Evolutionary conservation across 2,113 vertebrate species (phyloP), one percentile per base, ranked within the genome.

Genomic region (Amphiprion percula): DNA sequence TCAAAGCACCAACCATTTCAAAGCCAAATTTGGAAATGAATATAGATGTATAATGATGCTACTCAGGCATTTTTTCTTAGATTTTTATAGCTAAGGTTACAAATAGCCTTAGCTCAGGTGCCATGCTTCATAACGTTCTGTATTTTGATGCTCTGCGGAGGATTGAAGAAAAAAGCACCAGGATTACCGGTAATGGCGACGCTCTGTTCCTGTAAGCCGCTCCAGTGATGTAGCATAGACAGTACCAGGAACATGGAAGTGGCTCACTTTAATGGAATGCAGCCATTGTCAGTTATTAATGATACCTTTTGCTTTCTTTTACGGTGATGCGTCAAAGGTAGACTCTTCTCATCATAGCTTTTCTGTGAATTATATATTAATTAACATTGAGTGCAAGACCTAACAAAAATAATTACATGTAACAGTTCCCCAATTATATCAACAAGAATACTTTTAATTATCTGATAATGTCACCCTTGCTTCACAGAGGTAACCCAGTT

Each of bases 231-330:
- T 47, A 24, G n/a, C 59, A 46, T 30, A 15, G 19, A 72, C 33
- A 52, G 53, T 49, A 59, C 3, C 23, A 56, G 58, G n/a, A 64
- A 69, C 30, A 28, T 63, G 52, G 4, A 63, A n/a, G n/a, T 37
- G 73, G 17, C 49, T 80, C 63, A 69, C 1, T n/a, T 14, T 26
- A 61, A 50, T 59, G 80, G 76, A 75, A 82, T 76, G 55, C 44
- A 72, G 54, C 50, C 64, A 66, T n/a, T 4, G 21, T 65, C 39
- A 47, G 11, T 66, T 73, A 69, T 73, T 37, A 55, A 63, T 68
- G 66, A 41, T 5, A 65, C 19, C 16, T 16, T 24, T n/a, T 44
- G 39, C 7, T 46, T 65, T 37, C 37, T 63, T 52, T 46, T 60
- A 39, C 50, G 24, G 2, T 19, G 30, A 50, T 46, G 30, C n/a